Evolutionary conservation across 1,140 invertebrate species (phyloP), one percentile per base, ranked within the genome.

Genomic region (Marisa cornuarietis): DNA sequence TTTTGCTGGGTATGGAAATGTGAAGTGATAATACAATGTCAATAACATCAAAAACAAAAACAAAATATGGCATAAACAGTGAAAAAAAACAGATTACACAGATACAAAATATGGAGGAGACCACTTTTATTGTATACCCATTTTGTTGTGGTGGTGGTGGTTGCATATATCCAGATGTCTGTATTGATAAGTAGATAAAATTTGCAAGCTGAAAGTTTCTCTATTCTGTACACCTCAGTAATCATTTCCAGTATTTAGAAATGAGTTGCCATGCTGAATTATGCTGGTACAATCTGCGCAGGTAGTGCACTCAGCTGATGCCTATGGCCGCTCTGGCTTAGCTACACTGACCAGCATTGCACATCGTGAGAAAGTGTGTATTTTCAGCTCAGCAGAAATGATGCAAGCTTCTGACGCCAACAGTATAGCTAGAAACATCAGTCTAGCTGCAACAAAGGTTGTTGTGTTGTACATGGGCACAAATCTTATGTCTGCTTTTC

Each of bases 301-400:
- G 75, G 83, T 86, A 4, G 80, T 90, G 11, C 83, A 87, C 71
- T 83, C 83, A 2, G 79, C 78, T 31, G 78, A 83, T 63, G 78
- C 68, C 54, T 86, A 87, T 71, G 88, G 88, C 8, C 52, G 52
- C 14, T 76, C 69, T n/a, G 85, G 84, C 13, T 18, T 85, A n/a
- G 80, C 83, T 14, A 79, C 79, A 4, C 82, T 90, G 73, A 65
- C 72, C 42, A 71, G 75, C 20, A 79, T 84, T 6, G 82, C 86
- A 0, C 76, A 81, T 22, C 81, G 84, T 61, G 85, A 88, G 80
- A 86, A 85, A 8, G 73, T 90, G 4, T 90, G 89, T 73, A 79
- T 90, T 52, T 78, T 82, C 11, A 71, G 79, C 22, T 77, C 78
- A 0, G 71, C 79, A 63, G 83, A 85, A 66, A 63, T 88, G n/a